These are phyloP conservation scores for Drosophila neotestacea DNA, from an alignment of 2,888 invertebrate genomes.

Conservation along the genomic window DNA sequence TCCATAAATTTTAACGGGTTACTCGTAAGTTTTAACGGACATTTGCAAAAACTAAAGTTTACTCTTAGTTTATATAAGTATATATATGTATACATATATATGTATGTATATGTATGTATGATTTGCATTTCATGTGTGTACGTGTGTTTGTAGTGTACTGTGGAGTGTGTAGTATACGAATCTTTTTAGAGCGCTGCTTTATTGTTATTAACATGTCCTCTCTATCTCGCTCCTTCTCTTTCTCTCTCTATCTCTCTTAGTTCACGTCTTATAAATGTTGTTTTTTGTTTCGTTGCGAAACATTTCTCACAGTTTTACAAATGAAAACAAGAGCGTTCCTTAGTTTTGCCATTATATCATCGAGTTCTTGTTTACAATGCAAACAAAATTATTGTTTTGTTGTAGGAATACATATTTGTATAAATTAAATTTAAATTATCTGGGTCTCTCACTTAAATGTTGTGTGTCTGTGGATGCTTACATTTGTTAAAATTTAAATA, in stretches of 20 bases:
- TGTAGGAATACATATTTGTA: slow-evolving; percentile 66
- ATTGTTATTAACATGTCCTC: slow-evolving; percentile 35
- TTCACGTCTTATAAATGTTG: slow-evolving; percentile 41
- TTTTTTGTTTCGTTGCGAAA: slow-evolving; percentile 78
- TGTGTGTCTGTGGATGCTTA: slow-evolving; percentile 8
- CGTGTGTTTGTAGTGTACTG: slow-evolving; percentile 20
- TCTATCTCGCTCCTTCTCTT: background rate
- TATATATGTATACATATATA: slow-evolving; percentile 35
- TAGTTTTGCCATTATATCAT: slow-evolving; percentile 43
- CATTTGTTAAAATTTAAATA: slow-evolving; percentile 18
- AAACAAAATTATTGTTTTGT: slow-evolving; percentile 56
- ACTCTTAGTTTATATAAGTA: slow-evolving; percentile 49
- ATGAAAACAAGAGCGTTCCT: slow-evolving; percentile 56
- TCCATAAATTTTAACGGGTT: slow-evolving; percentile 11
- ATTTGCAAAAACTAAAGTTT: slow-evolving; percentile 55
- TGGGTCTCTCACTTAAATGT: slow-evolving; percentile 52
- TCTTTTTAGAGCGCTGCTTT: slow-evolving; percentile 52
- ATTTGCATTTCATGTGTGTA: slow-evolving; percentile 10
- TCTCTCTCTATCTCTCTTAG: slow-evolving; percentile 8
- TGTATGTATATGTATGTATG: slow-evolving; percentile 31
- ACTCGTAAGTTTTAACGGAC: slow-evolving; percentile 56
- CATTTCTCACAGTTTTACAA: slow-evolving; percentile 76
- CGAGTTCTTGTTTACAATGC: slow-evolving; percentile 42
- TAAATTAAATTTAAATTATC: slow-evolving; percentile 61
- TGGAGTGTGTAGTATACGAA: slow-evolving; percentile 45